These are phyloP conservation scores for Lycocorax pyrrhopterus DNA, from an alignment of 2,113 vertebrate genomes.

Conservation along the genomic window DNA sequence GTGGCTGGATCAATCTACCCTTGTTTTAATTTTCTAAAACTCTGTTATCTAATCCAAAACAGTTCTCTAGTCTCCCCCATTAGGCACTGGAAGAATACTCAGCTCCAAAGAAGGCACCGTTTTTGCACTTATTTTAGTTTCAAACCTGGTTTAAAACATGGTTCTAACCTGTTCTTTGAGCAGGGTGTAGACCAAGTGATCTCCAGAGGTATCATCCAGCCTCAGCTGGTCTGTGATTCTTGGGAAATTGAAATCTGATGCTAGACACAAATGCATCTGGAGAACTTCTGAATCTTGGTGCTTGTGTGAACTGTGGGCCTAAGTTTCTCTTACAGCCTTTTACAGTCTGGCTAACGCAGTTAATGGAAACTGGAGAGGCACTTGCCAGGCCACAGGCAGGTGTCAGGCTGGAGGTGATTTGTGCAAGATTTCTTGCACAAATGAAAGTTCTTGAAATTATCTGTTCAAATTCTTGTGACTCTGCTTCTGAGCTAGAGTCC, in stretches of 20 bases:
- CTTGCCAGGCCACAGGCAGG: accelerated
- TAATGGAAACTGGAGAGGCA: background rate
- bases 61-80: background rate
- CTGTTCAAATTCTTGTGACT: background rate
- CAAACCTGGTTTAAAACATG: background rate
- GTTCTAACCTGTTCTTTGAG: background rate
- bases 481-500: background rate
- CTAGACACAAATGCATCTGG: background rate
- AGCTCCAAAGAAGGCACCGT: background rate
- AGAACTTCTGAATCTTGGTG: background rate
- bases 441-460: background rate
- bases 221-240: background rate
- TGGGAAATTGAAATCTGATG: background rate
- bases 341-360: accelerated
- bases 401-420: background rate
- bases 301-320: background rate
- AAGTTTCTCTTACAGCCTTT: background rate
- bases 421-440: background rate
- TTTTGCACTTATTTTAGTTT: background rate
- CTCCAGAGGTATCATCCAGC: background rate
- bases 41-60: background rate
- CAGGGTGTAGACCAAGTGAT: accelerated
- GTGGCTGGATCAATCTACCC: background rate
- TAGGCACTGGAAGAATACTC: background rate
- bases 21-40: background rate